Conservation (phyloP, 2,888 invertebrate genomes). For the Plebejus melissa region DNA sequence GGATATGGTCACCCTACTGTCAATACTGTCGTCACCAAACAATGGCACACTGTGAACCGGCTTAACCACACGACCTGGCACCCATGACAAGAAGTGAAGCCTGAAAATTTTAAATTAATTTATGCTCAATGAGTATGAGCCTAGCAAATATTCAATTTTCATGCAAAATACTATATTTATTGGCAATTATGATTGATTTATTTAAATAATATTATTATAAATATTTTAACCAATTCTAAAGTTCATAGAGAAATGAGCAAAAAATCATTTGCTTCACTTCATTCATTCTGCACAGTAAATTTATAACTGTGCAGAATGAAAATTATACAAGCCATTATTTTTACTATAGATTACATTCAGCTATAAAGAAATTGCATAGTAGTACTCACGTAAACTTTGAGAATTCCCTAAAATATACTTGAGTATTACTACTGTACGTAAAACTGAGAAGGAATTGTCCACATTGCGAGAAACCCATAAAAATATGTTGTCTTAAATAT, state of each 20-base stretch:
- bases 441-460: conserved; percentile 95
- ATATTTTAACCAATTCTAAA: no score
- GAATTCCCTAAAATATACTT: conserved; percentile 77
- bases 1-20: conserved; percentile 79
- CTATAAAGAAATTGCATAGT: neutral
- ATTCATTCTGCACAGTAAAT: no score
- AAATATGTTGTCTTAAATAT: conserved; percentile 87
- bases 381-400: conserved; percentile 65
- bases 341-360: no score
- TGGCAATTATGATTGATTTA: no score
- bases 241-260: no score
- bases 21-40: conserved; percentile 81
- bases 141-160: neutral
- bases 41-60: conserved; percentile 77
- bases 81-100: conserved; percentile 72
- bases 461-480: conserved; percentile 97
- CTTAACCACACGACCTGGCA: conserved; percentile 61
- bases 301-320: no score
- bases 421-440: conserved; percentile 80
- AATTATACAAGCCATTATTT: no score
- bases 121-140: neutral
- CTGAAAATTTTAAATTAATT: conserved; percentile 41
- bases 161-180: neutral
- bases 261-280: no score
- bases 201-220: no score